phyloP scores from a whole-genome alignment of 2,113 vertebrate species.

The Elaphurus davidianus region DNA sequence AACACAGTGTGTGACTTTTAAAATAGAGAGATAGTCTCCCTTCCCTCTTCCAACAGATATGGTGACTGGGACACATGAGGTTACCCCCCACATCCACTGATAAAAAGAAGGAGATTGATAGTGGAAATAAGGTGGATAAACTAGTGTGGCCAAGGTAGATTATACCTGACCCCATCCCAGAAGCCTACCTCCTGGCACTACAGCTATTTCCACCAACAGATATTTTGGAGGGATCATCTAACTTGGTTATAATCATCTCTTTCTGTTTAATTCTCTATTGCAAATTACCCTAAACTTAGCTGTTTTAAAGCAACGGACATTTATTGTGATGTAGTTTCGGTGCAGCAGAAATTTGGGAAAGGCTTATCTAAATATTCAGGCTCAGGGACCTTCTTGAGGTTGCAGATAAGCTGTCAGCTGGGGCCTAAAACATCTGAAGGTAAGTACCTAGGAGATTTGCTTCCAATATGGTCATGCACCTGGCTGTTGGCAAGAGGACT shows the following conservation, averaged over 20 bases:
- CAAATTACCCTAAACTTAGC: background rate
- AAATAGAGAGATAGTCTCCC: background rate
- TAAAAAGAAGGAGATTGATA: background rate
- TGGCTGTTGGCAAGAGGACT: background rate
- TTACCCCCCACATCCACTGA: background rate
- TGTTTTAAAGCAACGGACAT: background rate
- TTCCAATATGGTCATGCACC: background rate
- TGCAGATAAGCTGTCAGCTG: background rate
- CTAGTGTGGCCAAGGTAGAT: background rate
- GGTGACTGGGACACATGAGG: background rate
- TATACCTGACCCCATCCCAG: background rate
- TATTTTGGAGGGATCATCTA: background rate
- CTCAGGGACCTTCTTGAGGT: background rate
- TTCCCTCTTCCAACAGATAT: background rate
- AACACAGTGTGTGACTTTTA: background rate
- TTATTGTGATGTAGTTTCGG: background rate
- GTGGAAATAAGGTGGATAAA: background rate
- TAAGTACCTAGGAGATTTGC: background rate
- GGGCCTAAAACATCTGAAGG: background rate
- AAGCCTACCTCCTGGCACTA: background rate
- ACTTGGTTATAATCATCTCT: background rate
- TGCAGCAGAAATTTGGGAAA: background rate
- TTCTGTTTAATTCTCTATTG: background rate
- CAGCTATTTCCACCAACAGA: background rate
- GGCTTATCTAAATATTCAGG: background rate